Evolutionary conservation across 2,888 invertebrate genomes (phyloP).

Genomic region (Isotomurus palustris): DNA sequence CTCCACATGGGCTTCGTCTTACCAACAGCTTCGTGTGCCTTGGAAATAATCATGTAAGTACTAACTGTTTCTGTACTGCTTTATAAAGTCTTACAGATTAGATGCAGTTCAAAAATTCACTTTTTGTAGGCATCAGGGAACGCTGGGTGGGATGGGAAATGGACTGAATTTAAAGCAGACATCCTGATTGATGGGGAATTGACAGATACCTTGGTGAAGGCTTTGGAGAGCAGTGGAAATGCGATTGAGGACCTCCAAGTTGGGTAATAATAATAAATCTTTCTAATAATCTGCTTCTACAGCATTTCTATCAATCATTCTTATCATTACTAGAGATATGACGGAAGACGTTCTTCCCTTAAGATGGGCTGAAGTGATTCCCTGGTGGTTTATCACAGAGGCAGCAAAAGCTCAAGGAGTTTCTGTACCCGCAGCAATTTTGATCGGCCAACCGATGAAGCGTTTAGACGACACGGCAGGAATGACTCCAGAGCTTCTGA

Average conservation of each 20-base stretch:
- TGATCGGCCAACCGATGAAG: too few species aligned
- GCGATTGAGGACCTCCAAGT: neutral
- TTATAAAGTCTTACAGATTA: too few species aligned
- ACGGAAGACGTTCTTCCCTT: slow-evolving; percentile 7
- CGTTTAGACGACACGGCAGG: too few species aligned
- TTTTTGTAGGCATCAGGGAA: too few species aligned
- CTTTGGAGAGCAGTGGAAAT: neutral
- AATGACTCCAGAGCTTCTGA: slow-evolving; percentile 5
- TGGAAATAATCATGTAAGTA: slow-evolving; percentile 12
- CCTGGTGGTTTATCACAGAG: slow-evolving; percentile 17
- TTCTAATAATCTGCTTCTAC: neutral
- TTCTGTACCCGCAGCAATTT: slow-evolving; percentile 7
- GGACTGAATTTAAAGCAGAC: neutral
- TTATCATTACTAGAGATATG: neutral
- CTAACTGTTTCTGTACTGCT: too few species aligned
- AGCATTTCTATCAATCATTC: neutral
- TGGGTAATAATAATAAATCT: slow-evolving; percentile 4
- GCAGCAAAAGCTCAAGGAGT: slow-evolving; percentile 6
- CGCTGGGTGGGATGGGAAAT: neutral
- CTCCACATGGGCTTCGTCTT: slow-evolving; percentile 21
- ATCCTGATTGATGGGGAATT: slow-evolving; percentile 6
- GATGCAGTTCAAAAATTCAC: too few species aligned
- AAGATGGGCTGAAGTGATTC: slow-evolving; percentile 26
- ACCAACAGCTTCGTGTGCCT: slow-evolving; percentile 10
- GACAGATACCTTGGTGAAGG: neutral